Evolutionary conservation across 1,140 invertebrate genomes (phyloP).

Genomic region (Leucophenga varia): DNA sequence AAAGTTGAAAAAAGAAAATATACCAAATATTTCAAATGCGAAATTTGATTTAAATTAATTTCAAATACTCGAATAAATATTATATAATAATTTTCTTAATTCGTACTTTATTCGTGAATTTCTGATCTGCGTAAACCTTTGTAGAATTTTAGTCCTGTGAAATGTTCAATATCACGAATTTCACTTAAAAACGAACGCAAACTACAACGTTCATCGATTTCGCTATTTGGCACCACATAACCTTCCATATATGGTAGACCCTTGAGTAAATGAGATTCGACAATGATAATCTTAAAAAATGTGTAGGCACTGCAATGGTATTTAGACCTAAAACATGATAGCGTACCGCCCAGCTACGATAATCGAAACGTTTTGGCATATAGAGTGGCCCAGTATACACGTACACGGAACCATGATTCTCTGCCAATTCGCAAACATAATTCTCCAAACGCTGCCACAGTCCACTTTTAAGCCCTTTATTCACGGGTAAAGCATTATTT

Average conservation of each 20-base stretch:
- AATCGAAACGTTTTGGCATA: constrained; percentile 77
- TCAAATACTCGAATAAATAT: too few species aligned
- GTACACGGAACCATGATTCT: constrained; percentile 82
- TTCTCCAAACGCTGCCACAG: constrained; percentile 89
- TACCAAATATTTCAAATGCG: too few species aligned
- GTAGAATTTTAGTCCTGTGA: constrained; percentile 90
- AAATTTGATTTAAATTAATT: too few species aligned
- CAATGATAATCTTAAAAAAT: constrained; percentile 95
- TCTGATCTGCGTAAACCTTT: constrained; percentile 72
- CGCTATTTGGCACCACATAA: constrained; percentile 90
- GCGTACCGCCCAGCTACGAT: constrained; percentile 89
- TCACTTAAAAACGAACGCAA: constrained; percentile 78
- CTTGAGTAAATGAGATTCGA: constrained; percentile 63
- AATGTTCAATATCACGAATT: constrained; percentile 84
- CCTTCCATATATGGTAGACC: constrained; percentile 81
- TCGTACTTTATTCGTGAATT: too few species aligned
- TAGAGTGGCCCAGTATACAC: constrained; percentile 95
- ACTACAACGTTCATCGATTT: constrained; percentile 73
- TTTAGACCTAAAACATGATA: constrained; percentile 95
- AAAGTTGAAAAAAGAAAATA: too few species aligned
- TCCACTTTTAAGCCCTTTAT: constrained; percentile 89
- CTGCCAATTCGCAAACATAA: constrained; percentile 77
- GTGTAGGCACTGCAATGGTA: constrained; percentile 95
- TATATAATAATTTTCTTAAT: too few species aligned
- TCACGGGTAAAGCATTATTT: constrained; percentile 97